A percentile compares a stretch with the other conserved stretches of the same genome.
Conservation (phyloP, 2,113 vertebrate genomes). For the Saccopteryx bilineata region DNA sequence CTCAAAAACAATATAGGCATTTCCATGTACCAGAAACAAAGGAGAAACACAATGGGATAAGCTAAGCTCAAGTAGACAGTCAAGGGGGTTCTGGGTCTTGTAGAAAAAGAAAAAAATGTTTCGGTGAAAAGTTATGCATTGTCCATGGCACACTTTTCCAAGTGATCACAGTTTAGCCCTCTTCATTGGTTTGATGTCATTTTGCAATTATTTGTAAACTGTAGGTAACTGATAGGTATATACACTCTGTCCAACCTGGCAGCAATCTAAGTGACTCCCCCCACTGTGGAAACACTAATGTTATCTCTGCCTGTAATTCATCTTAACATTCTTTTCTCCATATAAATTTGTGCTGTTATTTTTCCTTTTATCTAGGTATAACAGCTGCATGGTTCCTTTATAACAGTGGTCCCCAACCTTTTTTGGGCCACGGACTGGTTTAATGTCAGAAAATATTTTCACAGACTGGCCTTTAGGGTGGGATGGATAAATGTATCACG, state of each 20-base stretch:
- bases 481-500: too few relatives aligned
- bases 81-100: neutral
- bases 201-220: neutral
- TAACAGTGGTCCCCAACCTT: too few relatives aligned
- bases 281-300: neutral
- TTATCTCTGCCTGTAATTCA: neutral
- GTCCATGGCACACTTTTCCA: neutral
- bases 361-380: conserved; percentile 2
- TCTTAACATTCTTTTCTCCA: neutral
- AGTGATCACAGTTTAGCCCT: neutral
- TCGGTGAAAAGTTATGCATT: neutral
- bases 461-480: too few relatives aligned
- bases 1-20: neutral
- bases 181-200: neutral
- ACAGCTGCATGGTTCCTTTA: neutral
- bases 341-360: neutral
- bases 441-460: too few relatives aligned
- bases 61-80: neutral
- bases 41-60: neutral
- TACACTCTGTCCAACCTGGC: neutral
- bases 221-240: neutral
- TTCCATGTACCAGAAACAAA: neutral
- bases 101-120: neutral
- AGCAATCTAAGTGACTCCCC: neutral
- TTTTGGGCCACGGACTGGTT: too few relatives aligned